Percentiles rank a stretch among this genome's conserved stretches.
These are phyloP conservation scores for Oreochromis tanganicae DNA, from an alignment of 2,113 vertebrate genomes.

Conservation along the genomic window DNA sequence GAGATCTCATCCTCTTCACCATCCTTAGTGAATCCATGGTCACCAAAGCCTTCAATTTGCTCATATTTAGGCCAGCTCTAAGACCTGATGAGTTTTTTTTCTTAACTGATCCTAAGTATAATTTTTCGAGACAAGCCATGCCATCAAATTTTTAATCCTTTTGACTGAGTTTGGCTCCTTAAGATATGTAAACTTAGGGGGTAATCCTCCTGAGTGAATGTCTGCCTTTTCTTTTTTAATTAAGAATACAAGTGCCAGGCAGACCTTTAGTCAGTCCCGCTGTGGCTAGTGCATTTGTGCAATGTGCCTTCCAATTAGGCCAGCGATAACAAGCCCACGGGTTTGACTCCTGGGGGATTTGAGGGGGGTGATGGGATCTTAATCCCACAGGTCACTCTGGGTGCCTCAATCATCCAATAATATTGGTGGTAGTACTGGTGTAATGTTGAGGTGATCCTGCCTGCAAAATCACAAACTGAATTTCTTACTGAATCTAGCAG, in stretches of 20 bases:
- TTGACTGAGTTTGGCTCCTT: conserved; percentile 44
- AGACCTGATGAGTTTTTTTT: conserved; percentile 24
- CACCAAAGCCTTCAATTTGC: neutral
- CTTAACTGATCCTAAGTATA: conserved; percentile 39
- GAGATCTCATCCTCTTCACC: neutral
- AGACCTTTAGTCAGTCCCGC: conserved; percentile 15
- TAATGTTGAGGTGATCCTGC: conserved; percentile 9
- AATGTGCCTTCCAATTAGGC: conserved; percentile 56
- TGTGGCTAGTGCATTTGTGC: conserved; percentile 11
- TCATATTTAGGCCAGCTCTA: conserved; percentile 49
- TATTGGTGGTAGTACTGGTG: neutral
- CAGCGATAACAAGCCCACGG: conserved; percentile 9
- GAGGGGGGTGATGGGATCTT: neutral
- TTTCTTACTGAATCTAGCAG: neutral
- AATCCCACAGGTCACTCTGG: conserved; percentile 26
- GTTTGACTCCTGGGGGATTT: conserved; percentile 10
- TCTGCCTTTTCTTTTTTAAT: conserved; percentile 41
- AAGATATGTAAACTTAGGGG: conserved; percentile 39
- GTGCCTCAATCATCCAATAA: neutral
- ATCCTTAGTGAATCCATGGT: neutral
- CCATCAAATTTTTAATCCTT: conserved; percentile 55
- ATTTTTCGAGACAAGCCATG: conserved; percentile 61
- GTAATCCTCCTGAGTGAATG: conserved; percentile 38
- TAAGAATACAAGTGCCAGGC: conserved; percentile 3
- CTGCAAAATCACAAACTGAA: neutral